phyloP scores from a whole-genome alignment of 2,113 vertebrate species.

The Ptilonorhynchus violaceus region DNA sequence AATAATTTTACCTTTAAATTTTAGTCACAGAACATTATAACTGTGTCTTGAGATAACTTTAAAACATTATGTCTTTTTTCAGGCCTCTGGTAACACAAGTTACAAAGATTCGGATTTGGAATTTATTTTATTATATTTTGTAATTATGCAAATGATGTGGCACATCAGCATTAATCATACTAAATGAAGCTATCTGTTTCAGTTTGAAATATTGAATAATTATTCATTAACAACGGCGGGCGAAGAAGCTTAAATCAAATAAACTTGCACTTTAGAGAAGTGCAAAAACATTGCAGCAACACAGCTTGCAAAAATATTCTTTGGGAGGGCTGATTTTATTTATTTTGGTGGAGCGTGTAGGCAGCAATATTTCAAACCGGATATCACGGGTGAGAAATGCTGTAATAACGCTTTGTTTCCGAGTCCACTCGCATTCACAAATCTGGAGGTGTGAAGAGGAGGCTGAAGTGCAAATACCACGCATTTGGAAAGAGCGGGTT shows the following conservation, averaged over 20 bases:
- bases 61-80: neutral
- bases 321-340: neutral
- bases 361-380: conserved; percentile 14
- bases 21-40: conserved; percentile 15
- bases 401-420: neutral
- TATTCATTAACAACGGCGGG: conserved; percentile 62
- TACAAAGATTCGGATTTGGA: neutral
- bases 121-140: conserved; percentile 63
- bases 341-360: neutral
- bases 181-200: conserved; percentile 55
- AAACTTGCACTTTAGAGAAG: conserved; percentile 56
- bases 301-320: neutral
- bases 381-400: neutral
- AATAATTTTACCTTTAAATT: neutral
- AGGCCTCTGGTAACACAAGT: neutral
- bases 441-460: neutral
- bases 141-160: conserved; percentile 69
- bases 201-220: conserved; percentile 62
- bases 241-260: conserved; percentile 63
- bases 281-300: no score
- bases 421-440: neutral
- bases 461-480: neutral
- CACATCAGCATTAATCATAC: conserved; percentile 67
- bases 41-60: neutral
- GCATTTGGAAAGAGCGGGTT: neutral